Evolutionary conservation across 1,140 invertebrate species (phyloP).

Genomic region (Cylas formicarius): DNA sequence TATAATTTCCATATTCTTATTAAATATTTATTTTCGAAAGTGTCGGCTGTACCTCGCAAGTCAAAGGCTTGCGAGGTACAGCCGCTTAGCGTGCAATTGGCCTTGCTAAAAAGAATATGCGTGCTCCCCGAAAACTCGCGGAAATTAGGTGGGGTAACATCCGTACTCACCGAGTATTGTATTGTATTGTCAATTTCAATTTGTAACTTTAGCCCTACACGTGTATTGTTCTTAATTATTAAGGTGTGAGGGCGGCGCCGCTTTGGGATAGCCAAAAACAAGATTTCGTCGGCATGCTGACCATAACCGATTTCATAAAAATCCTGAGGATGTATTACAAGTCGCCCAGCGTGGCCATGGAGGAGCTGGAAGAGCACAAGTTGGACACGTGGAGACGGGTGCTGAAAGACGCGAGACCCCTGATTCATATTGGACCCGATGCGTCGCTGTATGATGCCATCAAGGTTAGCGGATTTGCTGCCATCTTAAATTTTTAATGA

Average conservation of each 20-base stretch:
- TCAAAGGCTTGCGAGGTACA: too few species aligned
- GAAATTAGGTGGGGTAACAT: too few species aligned
- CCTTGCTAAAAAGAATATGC: too few species aligned
- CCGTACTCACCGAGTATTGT: too few species aligned
- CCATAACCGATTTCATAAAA: slow-evolving; percentile 99
- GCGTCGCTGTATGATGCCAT: slow-evolving; percentile 90
- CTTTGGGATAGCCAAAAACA: slow-evolving; percentile 92
- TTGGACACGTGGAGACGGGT: slow-evolving; percentile 87
- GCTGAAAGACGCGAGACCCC: slow-evolving; percentile 71
- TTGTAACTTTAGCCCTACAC: too few species aligned
- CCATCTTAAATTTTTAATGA: too few species aligned
- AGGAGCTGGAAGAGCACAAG: slow-evolving; percentile 96
- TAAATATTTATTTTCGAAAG: too few species aligned
- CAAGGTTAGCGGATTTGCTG: slow-evolving; percentile 45
- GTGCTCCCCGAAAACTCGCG: too few species aligned
- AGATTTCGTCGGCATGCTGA: slow-evolving; percentile 94
- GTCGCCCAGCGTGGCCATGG: slow-evolving; percentile 83
- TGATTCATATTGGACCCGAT: slow-evolving; percentile 83
- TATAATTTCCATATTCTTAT: too few species aligned
- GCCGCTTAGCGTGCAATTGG: too few species aligned
- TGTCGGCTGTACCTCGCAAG: too few species aligned
- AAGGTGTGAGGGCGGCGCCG: slow-evolving; percentile 91
- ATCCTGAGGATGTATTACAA: slow-evolving; percentile 98
- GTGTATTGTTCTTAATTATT: slow-evolving; percentile 21
- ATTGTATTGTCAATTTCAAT: too few species aligned